Evolutionary conservation across 2,888 invertebrate genomes (phyloP).

Genomic region (Epirrhoe tristata): DNA sequence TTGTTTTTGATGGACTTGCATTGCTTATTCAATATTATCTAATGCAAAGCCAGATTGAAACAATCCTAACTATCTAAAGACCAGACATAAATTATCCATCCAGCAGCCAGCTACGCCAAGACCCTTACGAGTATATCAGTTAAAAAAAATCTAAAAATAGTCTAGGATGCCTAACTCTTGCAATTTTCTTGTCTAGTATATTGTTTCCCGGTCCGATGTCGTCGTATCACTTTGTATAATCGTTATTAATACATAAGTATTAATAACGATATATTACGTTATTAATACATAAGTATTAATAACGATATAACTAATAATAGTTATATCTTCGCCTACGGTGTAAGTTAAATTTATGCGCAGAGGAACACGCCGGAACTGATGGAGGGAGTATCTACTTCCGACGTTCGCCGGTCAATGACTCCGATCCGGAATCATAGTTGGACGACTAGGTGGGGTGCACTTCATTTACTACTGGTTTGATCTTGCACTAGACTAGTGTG

Average conservation of each 20-base stretch:
- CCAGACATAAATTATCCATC: not conserved
- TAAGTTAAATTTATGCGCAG: conserved; percentile 45
- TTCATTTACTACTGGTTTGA: conserved; percentile 57
- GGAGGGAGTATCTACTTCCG: conserved; percentile 75
- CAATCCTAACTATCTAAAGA: not conserved
- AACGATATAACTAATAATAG: no score
- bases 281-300: no score
- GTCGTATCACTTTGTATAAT: conserved; percentile 8
- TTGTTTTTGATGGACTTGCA: no score
- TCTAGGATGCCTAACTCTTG: not conserved
- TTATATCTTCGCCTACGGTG: conserved; percentile 2
- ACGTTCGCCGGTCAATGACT: conserved; percentile 73
- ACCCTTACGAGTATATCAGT: not conserved
- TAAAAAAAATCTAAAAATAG: not conserved
- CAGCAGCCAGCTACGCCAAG: not conserved
- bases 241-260: no score
- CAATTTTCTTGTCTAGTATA: not conserved
- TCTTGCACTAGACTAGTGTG: conserved; percentile 40
- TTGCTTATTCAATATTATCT: not conserved
- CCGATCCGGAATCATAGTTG: conserved; percentile 69
- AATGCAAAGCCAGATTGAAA: not conserved
- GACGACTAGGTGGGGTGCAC: conserved; percentile 64
- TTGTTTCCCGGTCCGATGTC: not conserved
- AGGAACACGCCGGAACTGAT: conserved; percentile 61
- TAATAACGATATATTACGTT: no score